phyloP scores from a whole-genome alignment of 1,140 invertebrate genomes.

The Temnothorax nylanderi region DNA sequence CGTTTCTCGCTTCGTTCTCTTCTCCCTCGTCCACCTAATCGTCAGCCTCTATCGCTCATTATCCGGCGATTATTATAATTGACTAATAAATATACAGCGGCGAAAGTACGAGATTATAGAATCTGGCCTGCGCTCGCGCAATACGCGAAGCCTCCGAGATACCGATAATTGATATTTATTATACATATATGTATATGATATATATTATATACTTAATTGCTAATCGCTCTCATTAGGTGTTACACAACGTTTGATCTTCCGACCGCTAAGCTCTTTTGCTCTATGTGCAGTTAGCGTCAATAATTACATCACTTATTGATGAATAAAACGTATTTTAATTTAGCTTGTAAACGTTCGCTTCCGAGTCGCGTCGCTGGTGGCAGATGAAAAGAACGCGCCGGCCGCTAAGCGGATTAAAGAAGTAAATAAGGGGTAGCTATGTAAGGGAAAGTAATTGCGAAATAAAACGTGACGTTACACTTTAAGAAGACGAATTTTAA shows the following conservation, averaged over 20 bases:
- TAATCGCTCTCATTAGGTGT: neutral
- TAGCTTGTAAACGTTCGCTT: neutral
- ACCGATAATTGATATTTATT: too few species aligned
- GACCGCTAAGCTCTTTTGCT: neutral
- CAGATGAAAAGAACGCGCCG: neutral
- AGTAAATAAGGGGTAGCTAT: neutral
- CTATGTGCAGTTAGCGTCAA: neutral
- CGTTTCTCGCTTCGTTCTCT: neutral
- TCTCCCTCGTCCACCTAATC: neutral
- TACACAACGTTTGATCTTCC: neutral
- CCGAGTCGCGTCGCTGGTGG: neutral
- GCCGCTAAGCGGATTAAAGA: neutral
- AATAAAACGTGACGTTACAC: constrained; percentile 15
- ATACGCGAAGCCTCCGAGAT: neutral
- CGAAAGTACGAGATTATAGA: constrained; percentile 62
- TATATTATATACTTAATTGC: neutral
- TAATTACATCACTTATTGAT: neutral
- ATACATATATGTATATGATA: too few species aligned
- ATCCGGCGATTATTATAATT: constrained; percentile 68
- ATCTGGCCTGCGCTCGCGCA: neutral
- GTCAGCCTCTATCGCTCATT: constrained; percentile 5
- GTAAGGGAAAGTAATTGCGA: neutral
- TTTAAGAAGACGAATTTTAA: neutral
- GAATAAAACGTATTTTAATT: neutral
- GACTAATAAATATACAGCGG: constrained; percentile 71